Percentiles rank a stretch among this genome's conserved stretches.
Evolutionary conservation across 1,140 invertebrate species (phyloP).

Genomic region (Stegodyphus mimosarum): DNA sequence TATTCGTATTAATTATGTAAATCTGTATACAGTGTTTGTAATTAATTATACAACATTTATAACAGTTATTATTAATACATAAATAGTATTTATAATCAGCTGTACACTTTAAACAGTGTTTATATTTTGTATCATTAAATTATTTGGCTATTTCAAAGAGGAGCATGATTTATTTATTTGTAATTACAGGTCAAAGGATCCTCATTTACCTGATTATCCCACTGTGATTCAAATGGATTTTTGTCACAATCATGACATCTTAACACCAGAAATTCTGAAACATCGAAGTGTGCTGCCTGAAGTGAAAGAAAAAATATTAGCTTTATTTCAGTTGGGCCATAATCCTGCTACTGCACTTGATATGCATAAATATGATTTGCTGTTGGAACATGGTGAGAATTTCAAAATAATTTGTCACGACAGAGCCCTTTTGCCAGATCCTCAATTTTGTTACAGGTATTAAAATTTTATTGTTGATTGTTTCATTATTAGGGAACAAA

Average conservation of each 20-base stretch:
- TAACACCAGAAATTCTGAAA: constrained; percentile 46
- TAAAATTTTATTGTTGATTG: no score
- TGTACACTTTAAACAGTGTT: not conserved
- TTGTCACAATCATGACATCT: constrained; percentile 45
- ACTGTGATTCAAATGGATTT: constrained; percentile 51
- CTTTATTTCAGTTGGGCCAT: constrained; percentile 35
- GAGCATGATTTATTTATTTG: not conserved
- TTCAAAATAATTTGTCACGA: constrained; percentile 46
- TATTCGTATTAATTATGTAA: no score
- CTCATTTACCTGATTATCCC: constrained; percentile 44
- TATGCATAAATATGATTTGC: constrained; percentile 53
- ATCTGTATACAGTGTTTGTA: no score
- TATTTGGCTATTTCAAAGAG: no score
- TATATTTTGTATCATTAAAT: not conserved
- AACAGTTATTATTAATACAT: no score
- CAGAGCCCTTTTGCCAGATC: constrained; percentile 41
- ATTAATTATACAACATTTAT: not conserved
- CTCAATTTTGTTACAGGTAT: constrained; percentile 53
- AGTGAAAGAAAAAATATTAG: constrained; percentile 47
- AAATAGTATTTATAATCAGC: not conserved
- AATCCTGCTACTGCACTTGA: constrained; percentile 52
- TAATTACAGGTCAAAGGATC: constrained; percentile 41
- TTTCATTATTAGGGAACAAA: no score
- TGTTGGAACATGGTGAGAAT: constrained; percentile 54
- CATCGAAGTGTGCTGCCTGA: constrained; percentile 53